A percentile compares a stretch with the other conserved stretches of the same genome.
Conservation (phyloP, 2,797 vertebrate species). For the Rhyacichthys aspro region DNA sequence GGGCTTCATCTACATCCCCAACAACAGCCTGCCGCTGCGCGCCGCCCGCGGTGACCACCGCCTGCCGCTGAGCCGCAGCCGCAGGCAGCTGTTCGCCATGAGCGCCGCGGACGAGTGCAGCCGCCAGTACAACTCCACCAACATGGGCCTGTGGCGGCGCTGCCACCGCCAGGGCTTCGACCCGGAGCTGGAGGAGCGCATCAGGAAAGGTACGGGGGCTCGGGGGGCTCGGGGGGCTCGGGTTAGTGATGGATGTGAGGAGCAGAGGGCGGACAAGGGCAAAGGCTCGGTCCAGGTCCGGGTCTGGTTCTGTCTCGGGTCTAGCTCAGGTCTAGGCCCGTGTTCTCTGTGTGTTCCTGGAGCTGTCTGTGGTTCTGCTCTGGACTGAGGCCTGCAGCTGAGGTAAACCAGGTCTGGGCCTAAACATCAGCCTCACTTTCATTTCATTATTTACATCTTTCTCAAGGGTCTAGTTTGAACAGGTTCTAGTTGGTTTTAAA, state of each 20-base stretch:
- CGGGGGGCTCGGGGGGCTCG: no score
- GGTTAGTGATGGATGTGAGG: not conserved
- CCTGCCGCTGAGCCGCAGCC: conserved; percentile 89
- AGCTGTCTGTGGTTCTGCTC: conserved; percentile 7
- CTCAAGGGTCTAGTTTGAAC: no score
- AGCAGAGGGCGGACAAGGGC: not conserved
- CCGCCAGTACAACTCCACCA: conserved; percentile 96
- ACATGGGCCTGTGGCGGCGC: conserved; percentile 98
- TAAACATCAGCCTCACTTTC: no score
- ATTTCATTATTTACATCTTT: no score
- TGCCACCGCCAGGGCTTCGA: conserved; percentile 94
- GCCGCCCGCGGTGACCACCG: conserved; percentile 74
- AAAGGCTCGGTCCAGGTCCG: not conserved
- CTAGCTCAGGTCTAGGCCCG: not conserved
- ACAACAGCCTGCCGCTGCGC: conserved; percentile 96
- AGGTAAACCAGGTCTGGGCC: not conserved
- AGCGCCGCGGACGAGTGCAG: conserved; percentile 95
- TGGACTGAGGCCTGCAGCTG: not conserved
- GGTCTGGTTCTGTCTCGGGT: not conserved
- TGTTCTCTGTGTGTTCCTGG: not conserved
- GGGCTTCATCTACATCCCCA: conserved; percentile 98
- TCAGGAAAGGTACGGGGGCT: conserved; percentile 97
- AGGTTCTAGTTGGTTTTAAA: no score
- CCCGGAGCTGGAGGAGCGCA: conserved; percentile 90
- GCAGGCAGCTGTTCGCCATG: conserved; percentile 97